A percentile compares a stretch with the other conserved stretches of the same genome.
These are phyloP conservation scores for Automeris io DNA, from an alignment of 2,888 invertebrate species.

Conservation along the genomic window DNA sequence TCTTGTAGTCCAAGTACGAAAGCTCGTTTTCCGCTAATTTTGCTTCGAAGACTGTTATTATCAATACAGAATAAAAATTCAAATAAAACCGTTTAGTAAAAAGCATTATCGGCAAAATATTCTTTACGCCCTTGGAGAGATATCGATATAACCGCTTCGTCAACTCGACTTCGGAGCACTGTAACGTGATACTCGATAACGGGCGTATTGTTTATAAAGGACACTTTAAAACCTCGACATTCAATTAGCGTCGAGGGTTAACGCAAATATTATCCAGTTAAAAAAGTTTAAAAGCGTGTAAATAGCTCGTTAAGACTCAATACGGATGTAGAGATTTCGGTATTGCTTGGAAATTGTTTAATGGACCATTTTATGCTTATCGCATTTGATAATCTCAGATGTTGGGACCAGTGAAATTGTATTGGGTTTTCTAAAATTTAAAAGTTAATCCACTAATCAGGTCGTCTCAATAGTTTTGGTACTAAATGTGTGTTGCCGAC, in stretches of 20 bases:
- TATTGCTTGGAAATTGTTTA: background rate
- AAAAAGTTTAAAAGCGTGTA: constrained; percentile 11
- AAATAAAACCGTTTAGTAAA: no score
- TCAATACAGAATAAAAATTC: no score
- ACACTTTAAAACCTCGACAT: constrained; percentile 20
- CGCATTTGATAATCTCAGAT: background rate
- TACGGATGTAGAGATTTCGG: constrained; percentile 1
- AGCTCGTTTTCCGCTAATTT: no score
- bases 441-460: no score
- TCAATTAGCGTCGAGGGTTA: constrained; percentile 14
- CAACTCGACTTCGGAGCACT: background rate
- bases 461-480: no score
- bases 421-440: no score
- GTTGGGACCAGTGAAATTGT: no score
- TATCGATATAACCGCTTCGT: background rate
- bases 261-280: constrained; percentile 15
- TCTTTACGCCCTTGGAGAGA: no score
- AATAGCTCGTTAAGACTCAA: constrained; percentile 6
- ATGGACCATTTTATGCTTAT: background rate
- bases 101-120: no score
- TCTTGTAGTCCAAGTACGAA: no score
- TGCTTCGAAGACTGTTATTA: no score
- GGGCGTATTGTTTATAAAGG: constrained; percentile 16
- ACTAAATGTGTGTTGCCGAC: no score
- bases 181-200: background rate